Conservation (phyloP, 2,113 vertebrate genomes). For the Leptodactylus fuscus region DNA sequence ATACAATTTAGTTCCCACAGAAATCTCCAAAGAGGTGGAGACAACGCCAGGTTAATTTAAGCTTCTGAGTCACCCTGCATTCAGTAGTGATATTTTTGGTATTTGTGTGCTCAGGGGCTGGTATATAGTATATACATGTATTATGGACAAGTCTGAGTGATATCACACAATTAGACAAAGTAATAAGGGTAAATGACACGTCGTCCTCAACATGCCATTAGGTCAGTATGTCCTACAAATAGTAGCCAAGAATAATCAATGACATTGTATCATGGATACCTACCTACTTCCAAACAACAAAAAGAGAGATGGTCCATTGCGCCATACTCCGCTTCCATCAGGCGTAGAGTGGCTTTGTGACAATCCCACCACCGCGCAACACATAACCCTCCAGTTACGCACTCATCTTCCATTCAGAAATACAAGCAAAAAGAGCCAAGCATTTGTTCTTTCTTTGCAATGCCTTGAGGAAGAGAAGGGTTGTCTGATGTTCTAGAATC, state of each 20-base stretch:
- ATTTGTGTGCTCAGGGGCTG: constrained; percentile 1
- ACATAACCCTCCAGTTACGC: too few species aligned
- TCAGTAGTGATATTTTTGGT: constrained; percentile 33
- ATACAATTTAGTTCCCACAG: constrained; percentile 52
- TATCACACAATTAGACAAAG: not conserved
- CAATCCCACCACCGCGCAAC: not conserved
- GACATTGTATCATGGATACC: too few species aligned
- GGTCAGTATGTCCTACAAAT: not conserved
- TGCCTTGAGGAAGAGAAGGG: too few species aligned
- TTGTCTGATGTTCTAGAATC: not conserved
- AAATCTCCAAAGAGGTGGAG: constrained; percentile 46
- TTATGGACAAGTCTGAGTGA: not conserved
- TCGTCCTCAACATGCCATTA: too few species aligned
- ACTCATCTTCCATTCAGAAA: not conserved
- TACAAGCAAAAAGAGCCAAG: not conserved
- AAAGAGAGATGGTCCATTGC: not conserved
- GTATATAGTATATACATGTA: constrained; percentile 3
- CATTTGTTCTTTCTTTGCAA: too few species aligned
- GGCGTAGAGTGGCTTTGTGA: not conserved
- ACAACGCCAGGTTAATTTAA: constrained; percentile 50
- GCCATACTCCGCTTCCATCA: too few species aligned
- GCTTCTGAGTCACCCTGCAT: constrained; percentile 31
- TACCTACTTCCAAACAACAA: too few species aligned
- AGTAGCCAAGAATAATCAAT: not conserved
- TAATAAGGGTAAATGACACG: not conserved